Conservation (phyloP, 2,888 invertebrate genomes). For the Orgyia antiqua region DNA sequence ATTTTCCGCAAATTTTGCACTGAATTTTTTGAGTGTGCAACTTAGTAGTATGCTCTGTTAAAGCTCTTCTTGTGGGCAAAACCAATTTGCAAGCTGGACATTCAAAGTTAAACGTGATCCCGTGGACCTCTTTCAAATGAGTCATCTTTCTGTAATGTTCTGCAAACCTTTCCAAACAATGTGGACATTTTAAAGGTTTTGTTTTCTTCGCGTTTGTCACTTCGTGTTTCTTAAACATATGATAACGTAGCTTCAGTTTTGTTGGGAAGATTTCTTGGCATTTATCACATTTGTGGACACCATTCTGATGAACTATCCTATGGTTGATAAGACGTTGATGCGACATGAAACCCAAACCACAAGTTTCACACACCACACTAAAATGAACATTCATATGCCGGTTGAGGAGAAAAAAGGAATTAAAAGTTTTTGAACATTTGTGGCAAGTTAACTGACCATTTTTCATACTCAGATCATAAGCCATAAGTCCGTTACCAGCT, state of each 20-base stretch:
- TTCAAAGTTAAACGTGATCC: constrained; percentile 59
- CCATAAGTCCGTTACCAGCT: constrained; percentile 64
- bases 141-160: constrained; percentile 69
- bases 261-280: constrained; percentile 60
- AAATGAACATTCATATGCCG: constrained; percentile 69
- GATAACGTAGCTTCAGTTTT: constrained; percentile 60
- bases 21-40: constrained; percentile 61
- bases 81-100: constrained; percentile 54
- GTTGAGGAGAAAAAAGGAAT: constrained; percentile 61
- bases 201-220: constrained; percentile 51
- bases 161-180: constrained; percentile 62
- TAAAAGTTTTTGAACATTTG: constrained; percentile 58
- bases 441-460: constrained; percentile 57
- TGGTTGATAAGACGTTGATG: constrained; percentile 62
- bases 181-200: constrained; percentile 64
- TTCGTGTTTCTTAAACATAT: constrained; percentile 60
- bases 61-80: constrained; percentile 52
- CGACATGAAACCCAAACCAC: constrained; percentile 66
- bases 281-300: constrained; percentile 56
- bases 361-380: constrained; percentile 66
- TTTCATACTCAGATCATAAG: constrained; percentile 49
- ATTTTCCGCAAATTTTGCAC: constrained; percentile 61
- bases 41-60: constrained; percentile 66
- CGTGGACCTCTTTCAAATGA: constrained; percentile 60
- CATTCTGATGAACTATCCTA: constrained; percentile 59